These are phyloP conservation scores for Formica aserva DNA, from an alignment of 2,888 invertebrate species.

Conservation along the genomic window DNA sequence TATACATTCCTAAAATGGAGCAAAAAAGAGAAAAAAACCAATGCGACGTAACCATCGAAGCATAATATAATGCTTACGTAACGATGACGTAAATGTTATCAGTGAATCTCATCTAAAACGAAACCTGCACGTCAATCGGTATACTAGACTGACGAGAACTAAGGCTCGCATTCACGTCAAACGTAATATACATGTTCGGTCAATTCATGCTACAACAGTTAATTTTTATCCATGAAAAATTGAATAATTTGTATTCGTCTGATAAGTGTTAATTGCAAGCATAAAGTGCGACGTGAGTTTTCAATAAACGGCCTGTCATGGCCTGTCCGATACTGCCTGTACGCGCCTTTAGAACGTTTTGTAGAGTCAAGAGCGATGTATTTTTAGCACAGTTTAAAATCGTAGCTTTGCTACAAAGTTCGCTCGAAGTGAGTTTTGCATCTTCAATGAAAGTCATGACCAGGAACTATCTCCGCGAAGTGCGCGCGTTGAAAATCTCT, in stretches of 20 bases:
- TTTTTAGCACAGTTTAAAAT: constrained; percentile 78
- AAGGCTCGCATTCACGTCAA: not conserved
- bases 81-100: constrained; percentile 46
- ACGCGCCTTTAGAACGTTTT: not conserved
- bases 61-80: not conserved
- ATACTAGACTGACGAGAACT: constrained; percentile 4
- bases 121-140: constrained; percentile 2
- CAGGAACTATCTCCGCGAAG: not conserved
- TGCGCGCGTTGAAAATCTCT: not conserved
- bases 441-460: not conserved
- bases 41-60: too few species aligned
- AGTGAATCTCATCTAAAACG: constrained; percentile 43
- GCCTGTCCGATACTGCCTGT: not conserved
- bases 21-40: not conserved
- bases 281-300: not conserved
- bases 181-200: too few species aligned
- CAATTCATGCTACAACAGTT: not conserved
- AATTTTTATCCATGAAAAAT: not conserved
- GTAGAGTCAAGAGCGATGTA: constrained; percentile 57
- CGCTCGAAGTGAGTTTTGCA: constrained; percentile 44
- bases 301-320: not conserved
- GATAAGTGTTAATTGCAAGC: constrained; percentile 4
- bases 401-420: constrained; percentile 59
- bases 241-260: constrained; percentile 28
- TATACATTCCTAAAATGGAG: not conserved